A percentile compares a stretch with the other conserved stretches of the same genome.
phyloP scores from a whole-genome alignment of 2,888 invertebrate genomes.

The Unio pictorum region DNA sequence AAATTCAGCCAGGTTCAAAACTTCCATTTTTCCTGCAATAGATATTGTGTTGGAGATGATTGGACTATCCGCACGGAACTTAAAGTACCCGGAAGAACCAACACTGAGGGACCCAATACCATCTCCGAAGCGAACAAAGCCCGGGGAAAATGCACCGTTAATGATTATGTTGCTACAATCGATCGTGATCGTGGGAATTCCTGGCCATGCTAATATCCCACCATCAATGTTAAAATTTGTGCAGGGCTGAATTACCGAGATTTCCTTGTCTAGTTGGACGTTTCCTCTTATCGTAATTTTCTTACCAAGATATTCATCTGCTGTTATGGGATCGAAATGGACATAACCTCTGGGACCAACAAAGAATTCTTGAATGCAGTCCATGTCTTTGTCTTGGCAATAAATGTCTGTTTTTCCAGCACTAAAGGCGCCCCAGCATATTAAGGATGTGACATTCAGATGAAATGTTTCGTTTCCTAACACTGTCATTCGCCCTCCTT shows the following conservation, averaged over 20 bases:
- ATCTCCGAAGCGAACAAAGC: slow-evolving; percentile 30
- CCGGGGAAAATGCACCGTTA: slow-evolving; percentile 38
- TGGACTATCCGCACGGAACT: slow-evolving; percentile 31
- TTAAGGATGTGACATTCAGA: slow-evolving; percentile 14
- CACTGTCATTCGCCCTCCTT: slow-evolving; percentile 19
- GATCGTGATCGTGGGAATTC: slow-evolving; percentile 27
- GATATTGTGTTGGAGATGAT: slow-evolving; percentile 29
- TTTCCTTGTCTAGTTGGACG: slow-evolving; percentile 26
- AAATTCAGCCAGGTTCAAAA: slow-evolving; percentile 37
- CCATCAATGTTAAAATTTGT: slow-evolving; percentile 26
- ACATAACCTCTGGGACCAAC: slow-evolving; percentile 31
- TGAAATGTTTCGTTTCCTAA: slow-evolving; percentile 12
- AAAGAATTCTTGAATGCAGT: slow-evolving; percentile 14
- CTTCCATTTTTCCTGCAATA: slow-evolving; percentile 34
- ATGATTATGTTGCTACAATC: slow-evolving; percentile 41
- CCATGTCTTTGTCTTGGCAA: slow-evolving; percentile 4
- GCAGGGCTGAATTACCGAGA: slow-evolving; percentile 37
- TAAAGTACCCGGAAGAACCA: slow-evolving; percentile 34
- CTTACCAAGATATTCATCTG: slow-evolving; percentile 34
- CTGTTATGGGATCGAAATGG: slow-evolving; percentile 26
- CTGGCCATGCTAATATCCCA: slow-evolving; percentile 32
- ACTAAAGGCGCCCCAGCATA: slow-evolving; percentile 27
- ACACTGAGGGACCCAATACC: slow-evolving; percentile 29
- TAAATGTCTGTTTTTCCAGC: slow-evolving; percentile 6
- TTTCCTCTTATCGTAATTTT: slow-evolving; percentile 31